Evolutionary conservation across 2,113 vertebrate species (phyloP).

Genomic region (Ciconia boyciana): DNA sequence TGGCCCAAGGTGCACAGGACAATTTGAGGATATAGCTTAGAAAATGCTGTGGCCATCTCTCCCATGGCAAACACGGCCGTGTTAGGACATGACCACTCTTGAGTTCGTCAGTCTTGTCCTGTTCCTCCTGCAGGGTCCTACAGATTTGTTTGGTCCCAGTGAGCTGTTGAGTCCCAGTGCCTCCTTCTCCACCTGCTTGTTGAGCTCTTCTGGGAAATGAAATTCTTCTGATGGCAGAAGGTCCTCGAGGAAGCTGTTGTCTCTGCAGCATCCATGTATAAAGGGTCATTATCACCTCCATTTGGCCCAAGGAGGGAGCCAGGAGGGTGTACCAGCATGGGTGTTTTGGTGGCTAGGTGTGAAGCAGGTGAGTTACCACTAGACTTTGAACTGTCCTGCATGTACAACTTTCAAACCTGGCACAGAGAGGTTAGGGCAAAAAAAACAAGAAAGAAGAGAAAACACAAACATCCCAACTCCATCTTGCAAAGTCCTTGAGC

Average conservation of each 20-base stretch:
- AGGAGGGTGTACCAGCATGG: rapidly evolving
- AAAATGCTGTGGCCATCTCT: neutral
- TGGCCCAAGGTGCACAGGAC: rapidly evolving
- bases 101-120: neutral
- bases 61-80: rapidly evolving
- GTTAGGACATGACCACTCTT: neutral
- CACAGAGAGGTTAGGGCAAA: neutral
- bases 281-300: neutral
- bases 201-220: neutral
- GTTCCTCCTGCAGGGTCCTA: neutral
- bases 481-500: neutral
- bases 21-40: neutral
- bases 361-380: neutral
- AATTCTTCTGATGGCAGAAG: neutral
- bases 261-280: rapidly evolving
- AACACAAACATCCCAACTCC: neutral
- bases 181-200: neutral
- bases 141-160: rapidly evolving
- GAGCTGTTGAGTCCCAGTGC: neutral
- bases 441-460: neutral
- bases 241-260: neutral
- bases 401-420: neutral
- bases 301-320: neutral
- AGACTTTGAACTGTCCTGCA: neutral
- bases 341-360: neutral